These are phyloP conservation scores for Sminthopsis crassicaudata DNA, from an alignment of 2,113 vertebrate genomes.

Conservation along the genomic window DNA sequence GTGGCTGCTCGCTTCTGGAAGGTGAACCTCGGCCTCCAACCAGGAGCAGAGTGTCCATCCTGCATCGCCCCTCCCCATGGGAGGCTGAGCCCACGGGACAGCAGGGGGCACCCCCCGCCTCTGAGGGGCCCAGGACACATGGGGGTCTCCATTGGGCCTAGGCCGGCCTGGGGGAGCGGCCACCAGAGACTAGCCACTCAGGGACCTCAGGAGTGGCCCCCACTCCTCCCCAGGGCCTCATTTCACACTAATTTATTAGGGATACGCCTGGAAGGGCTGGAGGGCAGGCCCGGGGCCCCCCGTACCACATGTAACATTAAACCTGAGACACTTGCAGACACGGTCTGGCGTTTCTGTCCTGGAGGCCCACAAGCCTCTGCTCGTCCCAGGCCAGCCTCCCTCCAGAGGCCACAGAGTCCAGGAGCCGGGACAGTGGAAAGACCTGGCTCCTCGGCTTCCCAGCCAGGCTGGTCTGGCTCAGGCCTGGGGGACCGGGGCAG, in stretches of 20 bases:
- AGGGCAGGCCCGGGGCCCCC: background rate
- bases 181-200: background rate
- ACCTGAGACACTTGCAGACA: background rate
- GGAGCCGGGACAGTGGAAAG: background rate
- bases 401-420: background rate
- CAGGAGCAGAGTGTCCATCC: background rate
- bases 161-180: background rate
- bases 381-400: background rate
- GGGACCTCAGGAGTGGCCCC: background rate
- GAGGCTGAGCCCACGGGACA: background rate
- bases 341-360: background rate
- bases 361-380: background rate
- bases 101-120: background rate
- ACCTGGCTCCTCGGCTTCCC: background rate
- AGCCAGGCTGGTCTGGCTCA: background rate
- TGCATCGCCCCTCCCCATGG: background rate
- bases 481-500: no score
- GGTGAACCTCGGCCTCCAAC: background rate
- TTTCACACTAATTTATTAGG: conserved; percentile 66
- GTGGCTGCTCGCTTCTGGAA: background rate
- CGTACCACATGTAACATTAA: conserved; percentile 17
- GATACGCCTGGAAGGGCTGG: background rate
- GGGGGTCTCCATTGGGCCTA: no score
- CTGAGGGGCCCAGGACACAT: background rate
- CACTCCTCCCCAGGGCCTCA: background rate